Evolutionary conservation across 2,888 invertebrate species (phyloP), one percentile per base, ranked within the genome.

Genomic region (Synergus japonicus): DNA sequence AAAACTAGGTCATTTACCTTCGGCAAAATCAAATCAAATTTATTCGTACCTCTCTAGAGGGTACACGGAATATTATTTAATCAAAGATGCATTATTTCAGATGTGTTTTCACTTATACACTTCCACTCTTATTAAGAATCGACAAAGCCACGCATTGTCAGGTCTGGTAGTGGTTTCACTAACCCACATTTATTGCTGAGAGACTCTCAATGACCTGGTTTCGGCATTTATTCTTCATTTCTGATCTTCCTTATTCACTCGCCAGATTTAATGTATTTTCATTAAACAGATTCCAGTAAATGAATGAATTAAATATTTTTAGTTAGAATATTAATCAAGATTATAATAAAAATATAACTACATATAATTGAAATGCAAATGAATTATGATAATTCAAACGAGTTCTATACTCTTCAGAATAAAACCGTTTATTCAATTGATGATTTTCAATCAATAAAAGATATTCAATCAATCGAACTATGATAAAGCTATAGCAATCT

Each of bases 141-240:
- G 81, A 79, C 79, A 66, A 79, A 66, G 86, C 86, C 86, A 86
- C 83, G 87, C 86, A 85, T 85, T 85, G 84, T 83, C 82, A 86
- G 87, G 89, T 88, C 84, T 84, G 87, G 82, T 89, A 88, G 82
- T 89, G 88, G 89, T 92, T 92, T 92, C 92, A 92, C 92, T 92
- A 92, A 92, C 92, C 92, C 90, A 92, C 90, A 92, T 92, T 88
- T 81, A 83, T 84, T 88, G 90, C 89, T 90, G 91, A 91, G 91
- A 91, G 92, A 91, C 90, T 84, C 86, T 84, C 86, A 83, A 83
- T 90, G 91, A 90, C 91, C 92, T 87, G 86, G 86, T 90, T 92
- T 89, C 85, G 78, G 86, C 87, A 83, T 84, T 77, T 66, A 79
- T 65, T 81, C 54, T 76, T 54, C 78, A 78, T 78, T 77, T 80